Evolutionary conservation across 2,113 vertebrate species (phyloP), one percentile per base, ranked within the genome.

Genomic region (Oriolus oriolus): DNA sequence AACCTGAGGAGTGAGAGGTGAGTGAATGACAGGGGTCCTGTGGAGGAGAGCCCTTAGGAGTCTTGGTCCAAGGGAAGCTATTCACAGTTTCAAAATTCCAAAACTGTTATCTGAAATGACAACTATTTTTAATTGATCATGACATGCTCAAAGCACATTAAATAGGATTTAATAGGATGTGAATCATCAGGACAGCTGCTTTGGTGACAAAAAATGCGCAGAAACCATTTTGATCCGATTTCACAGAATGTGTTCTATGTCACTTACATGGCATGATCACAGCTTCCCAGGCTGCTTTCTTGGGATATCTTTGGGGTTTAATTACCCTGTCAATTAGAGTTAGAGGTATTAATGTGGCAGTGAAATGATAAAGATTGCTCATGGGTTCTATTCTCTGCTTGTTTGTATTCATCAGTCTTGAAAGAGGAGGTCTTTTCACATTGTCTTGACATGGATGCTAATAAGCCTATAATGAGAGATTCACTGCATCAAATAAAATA

Each of bases 271-370:
- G 70, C 47, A 23, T 33, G 31, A 92, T 79, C 50, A 26, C 81
- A 93, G 75, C 66, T 78, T 86, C 30, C 35, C 56, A 91, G 74
- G 39, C 64, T 74, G 86, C 71, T 90, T 94, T 90, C 84, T 52
- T 84, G 84, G 81, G 65, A 88, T 96, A 84, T 82, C 71, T 88
- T 83, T 73, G 81, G 73, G n/a, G 19, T 86, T 91, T 94, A 96
- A 96, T 96, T 96, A 91, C 76, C 71, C 87, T 95, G 94, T 95
- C 95, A 97, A 95, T 89, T 97, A 94, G 60, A 96, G 82, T 96
- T 86, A 96, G 84, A 65, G 28, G 84, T 80, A 90, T 93, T 93
- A 94, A 96, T 44, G 56, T 77, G 63, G 41, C 78, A 95, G 41
- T 54, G 84, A 95, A 96, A 94, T 11, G 52, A 65, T 68, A 86